Base-by-base conservation (phyloP, 2,797 vertebrate species). In the Ctenochaetus hawaiiensis region DNA sequence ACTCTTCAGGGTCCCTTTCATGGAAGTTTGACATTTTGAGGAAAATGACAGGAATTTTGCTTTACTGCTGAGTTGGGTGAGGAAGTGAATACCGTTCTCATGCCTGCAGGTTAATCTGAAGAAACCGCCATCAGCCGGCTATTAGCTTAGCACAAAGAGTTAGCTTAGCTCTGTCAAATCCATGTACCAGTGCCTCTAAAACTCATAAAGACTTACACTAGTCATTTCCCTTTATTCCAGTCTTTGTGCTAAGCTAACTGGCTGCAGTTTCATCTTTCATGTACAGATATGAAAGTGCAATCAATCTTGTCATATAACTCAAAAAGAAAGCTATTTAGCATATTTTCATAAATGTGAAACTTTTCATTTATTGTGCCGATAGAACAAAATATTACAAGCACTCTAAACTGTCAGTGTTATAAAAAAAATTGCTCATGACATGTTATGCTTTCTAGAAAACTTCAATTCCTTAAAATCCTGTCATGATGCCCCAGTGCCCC, bases 401-500 rank as follows among this genome's bases (percentile, higher is more conserved):
- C 30, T 48, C 14, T 6, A 56, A 44, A 60, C 5, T 52, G 53
- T 63, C 41, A 72, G 53, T 59, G 63, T 59, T 23, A 48, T 30
- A 72, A 16, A n/a, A 13, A 41, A n/a, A 54, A 30, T 22, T 26
- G 51, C 12, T 22, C 11, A 5, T 18, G 57, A 65, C 16, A 45
- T 11, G 0, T 41, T 22, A 7, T 67, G 22, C 16, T 69, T 72
- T 68, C 13, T 8, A 41, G 16, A 62, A 76, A 52, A 23, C 18
- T 61, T 47, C 5, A 43, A 20, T 60, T 43, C 60, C 17, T 59
- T 59, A 61, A 72, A 79, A 69, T 30, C 61, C 8, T 64, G 12
- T 51, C 23, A 12, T 62, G 41, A 72, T 44, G 70, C 67, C 14
- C 75, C 48, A 63, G 41, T 81, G 69, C 34, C 72, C 72, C 61